Conservation (phyloP, 2,797 vertebrate species). For the Sphenopsis melanotis region DNA sequence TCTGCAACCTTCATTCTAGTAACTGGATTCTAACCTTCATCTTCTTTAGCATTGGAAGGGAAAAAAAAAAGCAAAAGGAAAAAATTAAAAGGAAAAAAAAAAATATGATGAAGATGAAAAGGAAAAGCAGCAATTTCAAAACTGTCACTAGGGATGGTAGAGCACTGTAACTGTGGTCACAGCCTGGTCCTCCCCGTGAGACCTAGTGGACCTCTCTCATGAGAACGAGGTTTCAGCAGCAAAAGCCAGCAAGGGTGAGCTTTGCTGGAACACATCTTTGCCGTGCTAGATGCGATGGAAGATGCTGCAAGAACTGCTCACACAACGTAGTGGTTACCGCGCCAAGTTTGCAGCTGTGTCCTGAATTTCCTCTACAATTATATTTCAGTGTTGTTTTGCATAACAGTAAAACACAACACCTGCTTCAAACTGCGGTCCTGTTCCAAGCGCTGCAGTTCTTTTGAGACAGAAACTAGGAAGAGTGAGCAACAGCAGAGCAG, state of each 20-base stretch:
- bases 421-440: conserved; percentile 75
- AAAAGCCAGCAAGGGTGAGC: neutral
- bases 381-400: conserved; percentile 80
- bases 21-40: conserved; percentile 2
- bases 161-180: neutral
- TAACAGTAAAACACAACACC: conserved; percentile 81
- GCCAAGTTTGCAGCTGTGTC: conserved; percentile 78
- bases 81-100: neutral
- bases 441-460: conserved; percentile 73
- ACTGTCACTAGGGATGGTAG: neutral
- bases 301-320: conserved; percentile 54
- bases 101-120: neutral
- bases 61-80: neutral
- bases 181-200: neutral
- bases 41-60: neutral
- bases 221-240: neutral
- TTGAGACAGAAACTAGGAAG: conserved; percentile 68
- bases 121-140: neutral
- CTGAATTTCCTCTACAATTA: conserved; percentile 76
- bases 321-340: conserved; percentile 45
- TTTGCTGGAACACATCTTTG: conserved; percentile 26
- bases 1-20: conserved; percentile 42
- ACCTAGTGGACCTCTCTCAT: rapidly evolving
- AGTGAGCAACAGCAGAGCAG: conserved; percentile 56
- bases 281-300: neutral